These are phyloP conservation scores for Sturnira hondurensis DNA, from an alignment of 2,113 vertebrate species.

Conservation along the genomic window DNA sequence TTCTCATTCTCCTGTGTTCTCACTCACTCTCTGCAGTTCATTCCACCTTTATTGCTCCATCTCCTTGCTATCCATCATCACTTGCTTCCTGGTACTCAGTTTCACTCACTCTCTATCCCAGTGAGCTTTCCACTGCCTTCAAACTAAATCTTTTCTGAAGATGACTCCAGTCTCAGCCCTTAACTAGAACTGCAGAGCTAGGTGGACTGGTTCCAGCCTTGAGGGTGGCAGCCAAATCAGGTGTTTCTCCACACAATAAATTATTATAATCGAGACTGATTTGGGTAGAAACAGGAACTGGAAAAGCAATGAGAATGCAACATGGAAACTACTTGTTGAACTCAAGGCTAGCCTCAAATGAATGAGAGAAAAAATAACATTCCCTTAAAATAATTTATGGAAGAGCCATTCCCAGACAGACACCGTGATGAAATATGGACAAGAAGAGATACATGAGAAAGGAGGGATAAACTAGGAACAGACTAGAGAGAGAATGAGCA, in stretches of 20 bases:
- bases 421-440: constrained; percentile 41
- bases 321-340: background rate
- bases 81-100: background rate
- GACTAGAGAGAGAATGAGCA: background rate
- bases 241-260: background rate
- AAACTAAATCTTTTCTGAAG: background rate
- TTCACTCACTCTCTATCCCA: background rate
- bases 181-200: background rate
- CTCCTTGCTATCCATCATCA: background rate
- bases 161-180: background rate
- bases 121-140: background rate
- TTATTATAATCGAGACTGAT: background rate
- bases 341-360: background rate
- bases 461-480: background rate
- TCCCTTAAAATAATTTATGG: background rate
- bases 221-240: background rate
- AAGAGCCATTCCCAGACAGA: background rate
- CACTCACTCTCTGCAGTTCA: background rate
- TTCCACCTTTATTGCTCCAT: background rate
- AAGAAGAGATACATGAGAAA: background rate
- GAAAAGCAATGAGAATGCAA: background rate
- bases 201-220: background rate
- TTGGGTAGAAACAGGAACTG: background rate
- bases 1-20: background rate
- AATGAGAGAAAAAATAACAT: background rate